Percentiles rank a stretch among this genome's conserved stretches.
phyloP scores from a whole-genome alignment of 1,140 invertebrate genomes.

The Asbolus verrucosus region DNA sequence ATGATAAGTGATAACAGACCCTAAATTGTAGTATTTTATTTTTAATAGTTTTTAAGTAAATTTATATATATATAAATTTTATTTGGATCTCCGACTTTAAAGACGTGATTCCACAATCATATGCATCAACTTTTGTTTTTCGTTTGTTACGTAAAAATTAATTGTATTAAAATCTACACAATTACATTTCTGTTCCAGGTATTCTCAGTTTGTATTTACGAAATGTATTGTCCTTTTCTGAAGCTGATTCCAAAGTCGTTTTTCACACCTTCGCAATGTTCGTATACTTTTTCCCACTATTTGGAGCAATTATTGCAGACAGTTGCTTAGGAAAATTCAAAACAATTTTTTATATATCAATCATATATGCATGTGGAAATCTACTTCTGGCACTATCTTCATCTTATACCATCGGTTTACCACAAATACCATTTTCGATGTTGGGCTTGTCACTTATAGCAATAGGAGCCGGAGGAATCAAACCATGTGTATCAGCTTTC shows the following conservation, averaged over 20 bases:
- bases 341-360: conserved; percentile 89
- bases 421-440: conserved; percentile 75
- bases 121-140: no score
- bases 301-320: conserved; percentile 93
- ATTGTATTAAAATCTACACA: no score
- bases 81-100: no score
- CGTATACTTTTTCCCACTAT: conserved; percentile 88
- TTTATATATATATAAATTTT: no score
- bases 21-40: no score
- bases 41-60: no score
- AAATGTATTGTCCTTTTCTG: conserved; percentile 73
- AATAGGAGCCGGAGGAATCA: conserved; percentile 95
- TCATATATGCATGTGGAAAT: conserved; percentile 89
- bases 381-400: conserved; percentile 80
- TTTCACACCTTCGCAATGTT: conserved; percentile 87
- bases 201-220: conserved; percentile 85
- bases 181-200: conserved; percentile 75
- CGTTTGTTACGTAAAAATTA: no score
- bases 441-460: conserved; percentile 86
- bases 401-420: conserved; percentile 69
- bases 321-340: conserved; percentile 87
- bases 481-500: conserved; percentile 96
- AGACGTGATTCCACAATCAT: no score
- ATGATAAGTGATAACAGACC: no score
- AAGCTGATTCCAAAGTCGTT: conserved; percentile 79